These are phyloP conservation scores for Thumatha senex DNA, from an alignment of 2,888 invertebrate genomes.

Conservation along the genomic window DNA sequence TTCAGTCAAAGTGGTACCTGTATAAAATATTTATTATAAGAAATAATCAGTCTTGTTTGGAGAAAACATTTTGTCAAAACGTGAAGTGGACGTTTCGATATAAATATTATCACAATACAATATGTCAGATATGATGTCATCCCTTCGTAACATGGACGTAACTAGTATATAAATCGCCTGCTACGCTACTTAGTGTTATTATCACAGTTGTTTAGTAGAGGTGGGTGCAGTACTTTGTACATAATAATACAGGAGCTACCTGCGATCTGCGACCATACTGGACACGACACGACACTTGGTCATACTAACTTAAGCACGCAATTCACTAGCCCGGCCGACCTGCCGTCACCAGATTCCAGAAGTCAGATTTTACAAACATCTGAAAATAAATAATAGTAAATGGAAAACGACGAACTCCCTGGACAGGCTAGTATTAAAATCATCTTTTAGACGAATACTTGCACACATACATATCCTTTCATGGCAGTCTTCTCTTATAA, in stretches of 20 bases:
- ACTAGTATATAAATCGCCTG: constrained; percentile 83
- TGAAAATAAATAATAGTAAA: constrained; percentile 50
- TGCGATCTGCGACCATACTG: constrained; percentile 69
- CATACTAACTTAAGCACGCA: constrained; percentile 62
- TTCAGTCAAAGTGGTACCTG: constrained; percentile 81
- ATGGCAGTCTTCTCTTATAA: constrained; percentile 79
- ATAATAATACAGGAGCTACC: constrained; percentile 78
- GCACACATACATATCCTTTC: constrained; percentile 74
- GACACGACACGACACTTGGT: constrained; percentile 57
- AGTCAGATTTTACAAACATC: constrained; percentile 45
- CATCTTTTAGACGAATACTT: constrained; percentile 76
- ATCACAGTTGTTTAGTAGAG: constrained; percentile 85
- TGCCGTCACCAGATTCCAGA: constrained; percentile 44
- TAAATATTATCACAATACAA: constrained; percentile 80
- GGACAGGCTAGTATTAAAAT: constrained; percentile 62
- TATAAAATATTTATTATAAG: constrained; percentile 83
- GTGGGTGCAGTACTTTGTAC: constrained; percentile 84
- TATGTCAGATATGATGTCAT: constrained; percentile 85
- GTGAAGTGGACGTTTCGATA: constrained; percentile 67
- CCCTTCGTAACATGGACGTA: constrained; percentile 81
- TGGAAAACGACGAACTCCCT: constrained; percentile 46
- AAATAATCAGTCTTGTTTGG: constrained; percentile 85
- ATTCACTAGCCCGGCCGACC: constrained; percentile 56
- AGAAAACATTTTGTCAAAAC: constrained; percentile 80
- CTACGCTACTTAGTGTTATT: constrained; percentile 85